Evolutionary conservation across 1,140 invertebrate genomes (phyloP).

Genomic region (Dreissena rostriformis): DNA sequence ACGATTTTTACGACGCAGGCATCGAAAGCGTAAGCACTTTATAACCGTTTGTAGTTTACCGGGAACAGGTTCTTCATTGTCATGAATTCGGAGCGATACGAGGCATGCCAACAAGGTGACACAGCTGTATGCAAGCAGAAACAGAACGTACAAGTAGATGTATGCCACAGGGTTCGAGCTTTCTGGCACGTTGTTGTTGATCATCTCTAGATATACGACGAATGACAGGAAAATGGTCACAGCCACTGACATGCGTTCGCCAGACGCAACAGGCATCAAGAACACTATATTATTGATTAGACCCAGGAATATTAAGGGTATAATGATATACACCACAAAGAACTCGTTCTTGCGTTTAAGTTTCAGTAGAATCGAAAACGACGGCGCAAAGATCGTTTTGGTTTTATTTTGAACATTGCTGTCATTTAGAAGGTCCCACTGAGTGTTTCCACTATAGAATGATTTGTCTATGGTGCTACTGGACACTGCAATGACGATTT

Average conservation of each 20-base stretch:
- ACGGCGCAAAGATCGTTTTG: neutral
- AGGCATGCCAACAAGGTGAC: conserved; percentile 17
- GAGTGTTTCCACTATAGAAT: conserved; percentile 30
- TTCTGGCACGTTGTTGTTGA: conserved; percentile 84
- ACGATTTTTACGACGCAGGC: neutral
- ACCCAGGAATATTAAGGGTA: conserved; percentile 84
- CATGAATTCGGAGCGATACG: conserved; percentile 25
- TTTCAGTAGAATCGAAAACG: neutral
- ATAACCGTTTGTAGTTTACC: neutral
- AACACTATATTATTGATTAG: conserved; percentile 83
- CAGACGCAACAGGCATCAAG: conserved; percentile 83
- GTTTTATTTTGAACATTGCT: neutral
- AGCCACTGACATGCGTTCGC: conserved; percentile 84
- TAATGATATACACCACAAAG: conserved; percentile 84
- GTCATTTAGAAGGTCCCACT: conserved; percentile 21
- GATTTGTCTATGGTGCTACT: neutral
- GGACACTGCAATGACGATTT: neutral
- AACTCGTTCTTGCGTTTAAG: conserved; percentile 60
- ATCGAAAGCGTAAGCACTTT: neutral
- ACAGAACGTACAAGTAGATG: conserved; percentile 67
- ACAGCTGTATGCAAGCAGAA: conserved; percentile 27
- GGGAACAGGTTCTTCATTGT: conserved; percentile 1
- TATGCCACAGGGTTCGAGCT: conserved; percentile 82
- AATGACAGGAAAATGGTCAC: conserved; percentile 84
- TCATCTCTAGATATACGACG: conserved; percentile 84